phyloP scores from a whole-genome alignment of 1,140 invertebrate genomes.

The Homarus americanus region DNA sequence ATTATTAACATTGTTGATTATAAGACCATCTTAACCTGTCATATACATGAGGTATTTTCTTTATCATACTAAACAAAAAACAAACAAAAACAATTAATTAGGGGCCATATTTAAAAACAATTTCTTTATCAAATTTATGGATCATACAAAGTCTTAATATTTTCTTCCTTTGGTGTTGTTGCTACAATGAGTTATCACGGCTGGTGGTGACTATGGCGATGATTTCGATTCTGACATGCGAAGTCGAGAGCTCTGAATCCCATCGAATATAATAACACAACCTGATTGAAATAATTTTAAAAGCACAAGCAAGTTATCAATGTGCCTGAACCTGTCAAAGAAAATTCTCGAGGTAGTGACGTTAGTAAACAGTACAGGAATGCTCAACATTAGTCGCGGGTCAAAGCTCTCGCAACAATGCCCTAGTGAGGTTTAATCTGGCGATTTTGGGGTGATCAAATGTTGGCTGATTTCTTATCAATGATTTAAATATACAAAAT shows the following conservation, averaged over 20 bases:
- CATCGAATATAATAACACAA: background rate
- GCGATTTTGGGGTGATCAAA: slow-evolving; percentile 14
- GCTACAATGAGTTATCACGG: slow-evolving; percentile 31
- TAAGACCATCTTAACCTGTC: background rate
- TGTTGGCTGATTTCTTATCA: slow-evolving; percentile 4
- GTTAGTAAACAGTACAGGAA: no score
- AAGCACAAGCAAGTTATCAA: no score
- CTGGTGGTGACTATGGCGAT: background rate
- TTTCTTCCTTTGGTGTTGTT: slow-evolving; percentile 12
- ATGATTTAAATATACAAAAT: slow-evolving; percentile 41
- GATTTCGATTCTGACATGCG: background rate
- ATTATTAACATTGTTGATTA: slow-evolving; percentile 24
- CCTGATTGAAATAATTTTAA: no score
- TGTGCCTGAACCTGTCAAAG: no score
- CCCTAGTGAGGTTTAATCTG: background rate
- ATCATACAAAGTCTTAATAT: background rate
- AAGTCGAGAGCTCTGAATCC: slow-evolving; percentile 22
- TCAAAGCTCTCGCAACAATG: background rate
- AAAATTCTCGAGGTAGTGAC: no score
- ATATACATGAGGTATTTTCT: slow-evolving; percentile 40
- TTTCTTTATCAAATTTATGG: slow-evolving; percentile 5
- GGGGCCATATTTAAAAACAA: background rate
- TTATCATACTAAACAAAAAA: slow-evolving; percentile 22
- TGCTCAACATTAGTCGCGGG: background rate
- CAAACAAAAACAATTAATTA: slow-evolving; percentile 30